A percentile compares a stretch with the other conserved stretches of the same genome.
Evolutionary conservation across 2,888 invertebrate genomes (phyloP).

Genomic region (Aporophyla nigra): DNA sequence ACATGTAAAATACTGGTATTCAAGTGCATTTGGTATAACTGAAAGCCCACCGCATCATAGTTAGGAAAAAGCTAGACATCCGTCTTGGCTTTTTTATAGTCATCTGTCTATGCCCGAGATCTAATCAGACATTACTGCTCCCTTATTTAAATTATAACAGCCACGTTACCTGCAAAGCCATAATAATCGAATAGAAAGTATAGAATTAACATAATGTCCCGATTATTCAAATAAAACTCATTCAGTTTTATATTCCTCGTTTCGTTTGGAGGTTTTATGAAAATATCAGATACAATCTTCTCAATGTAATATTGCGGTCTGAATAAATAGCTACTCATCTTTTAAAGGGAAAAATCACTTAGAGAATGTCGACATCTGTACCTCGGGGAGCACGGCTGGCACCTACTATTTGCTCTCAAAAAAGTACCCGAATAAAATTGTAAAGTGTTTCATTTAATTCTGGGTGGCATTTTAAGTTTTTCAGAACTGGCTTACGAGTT

Average conservation of each 20-base stretch:
- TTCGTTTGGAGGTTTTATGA: constrained; percentile 26
- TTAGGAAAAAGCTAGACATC: too few species aligned
- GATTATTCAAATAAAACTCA: constrained; percentile 45
- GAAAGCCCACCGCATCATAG: too few species aligned
- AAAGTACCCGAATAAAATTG: background rate
- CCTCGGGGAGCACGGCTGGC: constrained; percentile 2
- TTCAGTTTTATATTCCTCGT: constrained; percentile 30
- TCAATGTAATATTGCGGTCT: constrained; percentile 58
- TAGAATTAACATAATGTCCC: constrained; percentile 44
- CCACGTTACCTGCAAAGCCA: constrained; percentile 12
- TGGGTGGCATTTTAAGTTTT: background rate
- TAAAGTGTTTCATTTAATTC: background rate
- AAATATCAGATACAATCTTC: constrained; percentile 55
- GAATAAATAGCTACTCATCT: constrained; percentile 68
- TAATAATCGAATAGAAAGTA: constrained; percentile 37
- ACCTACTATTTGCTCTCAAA: constrained; percentile 26
- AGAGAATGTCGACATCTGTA: constrained; percentile 69
- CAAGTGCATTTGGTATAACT: too few species aligned
- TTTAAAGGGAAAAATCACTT: constrained; percentile 68
- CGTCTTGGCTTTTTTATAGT: too few species aligned
- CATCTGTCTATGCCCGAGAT: too few species aligned
- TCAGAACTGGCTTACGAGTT: too few species aligned
- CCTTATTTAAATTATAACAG: background rate
- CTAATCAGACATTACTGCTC: background rate
- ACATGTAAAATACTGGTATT: too few species aligned